These are phyloP conservation scores for Notarius quadriscutis DNA, from an alignment of 2,113 vertebrate genomes.

Conservation along the genomic window DNA sequence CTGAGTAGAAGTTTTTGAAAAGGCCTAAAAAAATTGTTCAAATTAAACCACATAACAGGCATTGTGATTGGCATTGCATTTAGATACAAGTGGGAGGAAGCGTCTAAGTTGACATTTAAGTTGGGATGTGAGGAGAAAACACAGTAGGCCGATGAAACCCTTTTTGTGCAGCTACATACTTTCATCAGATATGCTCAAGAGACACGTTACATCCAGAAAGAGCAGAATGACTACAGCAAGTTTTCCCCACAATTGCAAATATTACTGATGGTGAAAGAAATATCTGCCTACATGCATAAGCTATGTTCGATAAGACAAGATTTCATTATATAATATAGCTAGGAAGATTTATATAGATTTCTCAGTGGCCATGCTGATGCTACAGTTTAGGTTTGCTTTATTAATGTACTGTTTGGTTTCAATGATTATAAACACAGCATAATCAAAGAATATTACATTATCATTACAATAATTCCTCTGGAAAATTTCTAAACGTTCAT, in stretches of 20 bases:
- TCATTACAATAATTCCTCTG: neutral
- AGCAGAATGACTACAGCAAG: neutral
- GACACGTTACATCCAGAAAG: neutral
- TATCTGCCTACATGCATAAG: neutral
- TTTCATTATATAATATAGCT: neutral
- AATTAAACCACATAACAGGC: neutral
- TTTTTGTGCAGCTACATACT: neutral
- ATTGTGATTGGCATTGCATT: neutral
- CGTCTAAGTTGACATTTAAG: neutral
- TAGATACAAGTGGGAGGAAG: neutral
- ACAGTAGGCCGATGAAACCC: neutral
- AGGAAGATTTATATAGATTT: neutral
- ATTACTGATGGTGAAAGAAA: neutral
- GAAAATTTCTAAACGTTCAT: neutral
- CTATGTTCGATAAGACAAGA: neutral
- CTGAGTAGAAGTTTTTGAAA: neutral
- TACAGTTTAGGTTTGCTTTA: neutral
- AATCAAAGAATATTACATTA: neutral
- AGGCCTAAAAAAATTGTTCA: neutral
- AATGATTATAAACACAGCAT: neutral
- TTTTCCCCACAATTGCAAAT: neutral
- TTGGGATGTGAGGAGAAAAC: neutral
- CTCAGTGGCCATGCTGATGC: neutral
- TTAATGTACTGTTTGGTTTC: neutral
- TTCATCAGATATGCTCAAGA: neutral